These are phyloP conservation scores for Volucella zonaria DNA, from an alignment of 2,888 invertebrate species.

Conservation along the genomic window DNA sequence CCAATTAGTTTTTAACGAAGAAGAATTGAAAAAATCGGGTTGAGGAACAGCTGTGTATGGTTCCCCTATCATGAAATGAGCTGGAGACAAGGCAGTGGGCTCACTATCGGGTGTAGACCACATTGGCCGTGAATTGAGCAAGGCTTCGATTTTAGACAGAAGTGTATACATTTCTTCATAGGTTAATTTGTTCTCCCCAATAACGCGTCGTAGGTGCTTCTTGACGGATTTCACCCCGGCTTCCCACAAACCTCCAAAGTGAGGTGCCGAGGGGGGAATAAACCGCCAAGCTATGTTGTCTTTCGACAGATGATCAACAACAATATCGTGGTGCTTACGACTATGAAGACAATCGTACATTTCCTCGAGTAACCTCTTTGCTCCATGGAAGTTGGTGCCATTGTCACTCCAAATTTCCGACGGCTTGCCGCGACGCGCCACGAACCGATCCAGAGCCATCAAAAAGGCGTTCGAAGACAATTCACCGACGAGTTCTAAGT, in stretches of 20 bases:
- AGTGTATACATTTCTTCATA: conserved; percentile 56
- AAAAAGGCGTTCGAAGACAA: conserved; percentile 14
- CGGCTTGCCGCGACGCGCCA: conserved; percentile 7
- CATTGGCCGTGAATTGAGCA: conserved; percentile 49
- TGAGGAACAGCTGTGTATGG: not conserved
- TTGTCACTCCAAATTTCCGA: conserved; percentile 29
- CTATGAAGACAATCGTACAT: not conserved
- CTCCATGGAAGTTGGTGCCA: conserved; percentile 28
- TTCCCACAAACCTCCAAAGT: conserved; percentile 42
- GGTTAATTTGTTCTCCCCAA: conserved; percentile 29
- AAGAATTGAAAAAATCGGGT: not conserved
- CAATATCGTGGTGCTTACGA: not conserved
- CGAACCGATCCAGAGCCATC: conserved; percentile 6
- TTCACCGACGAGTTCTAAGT: conserved; percentile 21
- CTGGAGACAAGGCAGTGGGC: conserved; percentile 27
- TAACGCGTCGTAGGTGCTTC: conserved; percentile 41
- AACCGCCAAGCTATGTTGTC: conserved; percentile 14
- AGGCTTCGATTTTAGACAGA: conserved; percentile 56
- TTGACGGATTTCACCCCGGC: conserved; percentile 33
- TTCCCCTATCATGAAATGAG: conserved; percentile 48
- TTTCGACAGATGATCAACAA: conserved; percentile 2
- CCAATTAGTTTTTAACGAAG: no score
- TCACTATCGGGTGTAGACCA: conserved; percentile 43
- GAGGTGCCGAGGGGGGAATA: conserved; percentile 15
- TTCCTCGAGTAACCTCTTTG: conserved; percentile 5